Evolutionary conservation across 1,140 invertebrate species (phyloP), one percentile per base, ranked within the genome.

Genomic region (Mya arenaria): DNA sequence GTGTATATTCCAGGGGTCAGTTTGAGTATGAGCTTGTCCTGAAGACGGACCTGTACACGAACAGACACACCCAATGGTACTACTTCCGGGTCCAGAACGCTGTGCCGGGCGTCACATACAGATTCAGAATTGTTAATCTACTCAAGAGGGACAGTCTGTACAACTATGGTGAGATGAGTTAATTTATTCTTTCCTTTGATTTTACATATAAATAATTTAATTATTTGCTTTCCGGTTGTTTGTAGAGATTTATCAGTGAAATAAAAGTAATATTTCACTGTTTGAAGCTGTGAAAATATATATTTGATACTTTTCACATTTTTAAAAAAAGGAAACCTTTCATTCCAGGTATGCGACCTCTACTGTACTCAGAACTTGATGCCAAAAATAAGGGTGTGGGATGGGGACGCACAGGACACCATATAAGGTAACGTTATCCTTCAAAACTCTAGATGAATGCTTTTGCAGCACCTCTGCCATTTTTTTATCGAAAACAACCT

Each of bases 1-100:
- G n/a, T n/a, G n/a, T n/a, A n/a, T 66, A 60, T 89, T 90, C 32
- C 86, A 93, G 92, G 44, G 91, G 92, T 58, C 91, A 92, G 75
- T 92, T 88, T 88, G 92, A 93, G 83, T 93, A 93, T 88, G 92
- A 93, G 85, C 77, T 93, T 80, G 88, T 92, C 65, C 83, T 93
- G 37, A 90, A 91, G 66, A 89, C 92, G 37, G 92, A 93, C 80
- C 87, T 93, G 23, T 92, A 92, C 84, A 93, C 92, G n/a, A 89
- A 84, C 41, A 82, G 91, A 32, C 92, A 93, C 82, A 93, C 92
- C 0, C 92, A 93, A 63, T 93, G 92, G 92, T 93, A 90, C 75
- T 93, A 92, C 85, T 93, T 93, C 87, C 82, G 91, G 19, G 86
- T 92, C n/a, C 84, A 87, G 56, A 92, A 92, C 62, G 86, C 85